These are phyloP conservation scores for Engraulis encrasicolus DNA, from an alignment of 2,113 vertebrate species.

Conservation along the genomic window DNA sequence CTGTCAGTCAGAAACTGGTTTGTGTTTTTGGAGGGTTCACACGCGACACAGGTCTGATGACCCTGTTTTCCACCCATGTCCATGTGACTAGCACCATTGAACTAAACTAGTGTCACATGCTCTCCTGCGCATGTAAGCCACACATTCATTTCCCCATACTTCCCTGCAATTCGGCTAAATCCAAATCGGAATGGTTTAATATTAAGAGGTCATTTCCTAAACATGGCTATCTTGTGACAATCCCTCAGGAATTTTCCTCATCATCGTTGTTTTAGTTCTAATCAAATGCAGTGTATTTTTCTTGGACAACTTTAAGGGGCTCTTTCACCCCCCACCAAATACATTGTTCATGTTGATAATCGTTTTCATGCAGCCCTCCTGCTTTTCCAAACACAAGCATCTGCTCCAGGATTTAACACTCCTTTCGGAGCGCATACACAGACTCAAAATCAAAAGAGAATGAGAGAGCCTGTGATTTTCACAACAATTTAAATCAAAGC, in stretches of 20 bases:
- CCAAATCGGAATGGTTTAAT: background rate
- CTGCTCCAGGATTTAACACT: conserved; percentile 8
- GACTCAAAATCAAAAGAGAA: conserved; percentile 12
- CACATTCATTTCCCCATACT: background rate
- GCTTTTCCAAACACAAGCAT: background rate
- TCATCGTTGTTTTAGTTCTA: conserved; percentile 25
- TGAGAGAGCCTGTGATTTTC: background rate
- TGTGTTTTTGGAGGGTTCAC: too few relatives aligned
- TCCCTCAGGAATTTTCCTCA: background rate
- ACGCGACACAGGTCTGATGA: too few relatives aligned
- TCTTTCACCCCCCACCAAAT: background rate
- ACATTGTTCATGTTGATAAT: conserved; percentile 13
- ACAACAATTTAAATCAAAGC: conserved; percentile 3
- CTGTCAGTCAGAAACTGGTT: too few relatives aligned
- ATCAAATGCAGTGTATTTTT: conserved; percentile 28
- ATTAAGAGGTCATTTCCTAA: conserved; percentile 9
- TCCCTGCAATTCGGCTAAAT: background rate
- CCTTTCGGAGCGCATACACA: background rate
- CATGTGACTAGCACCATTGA: background rate
- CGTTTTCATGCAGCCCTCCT: conserved; percentile 15
- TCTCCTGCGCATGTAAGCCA: background rate
- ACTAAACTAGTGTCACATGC: background rate
- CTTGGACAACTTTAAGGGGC: background rate
- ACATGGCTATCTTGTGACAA: background rate
- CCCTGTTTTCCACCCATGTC: too few relatives aligned